Base-by-base conservation (phyloP, 1,140 invertebrate genomes). In the Colletes latitarsis region DNA sequence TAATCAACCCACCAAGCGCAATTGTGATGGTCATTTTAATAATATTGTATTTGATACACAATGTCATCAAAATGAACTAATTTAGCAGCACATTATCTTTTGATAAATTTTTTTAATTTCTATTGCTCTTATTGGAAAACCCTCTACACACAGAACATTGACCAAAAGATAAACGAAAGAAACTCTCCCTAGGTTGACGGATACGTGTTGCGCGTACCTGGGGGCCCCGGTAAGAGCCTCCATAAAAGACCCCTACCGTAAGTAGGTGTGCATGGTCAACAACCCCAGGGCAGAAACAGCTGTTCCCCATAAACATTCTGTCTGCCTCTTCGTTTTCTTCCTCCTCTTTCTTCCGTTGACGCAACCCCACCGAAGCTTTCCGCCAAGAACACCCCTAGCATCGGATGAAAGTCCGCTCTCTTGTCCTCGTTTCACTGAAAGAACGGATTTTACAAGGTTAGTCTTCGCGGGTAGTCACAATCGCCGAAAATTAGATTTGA, bases 251-350 rank as follows among this genome's bases (percentile, higher is more conserved):
- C 67, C 9, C 52, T 78, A 70, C 55, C 9, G 73, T 57, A 60
- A 52, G 30, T 78, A 81, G 57, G 60, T 82, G 60, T 60, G 67
- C 10, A 70, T 67, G 67, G 76, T 78, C 74, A 81, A 82, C 64
- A 84, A 62, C 30, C 53, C 46, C 41, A 10, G 43, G 21, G 12
- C 39, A 72, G 9, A 58, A 83, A 83, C 81, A 87, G 77, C 84
- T 81, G 74, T 83, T 87, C 66, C 49, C 46, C n/a, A 81, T 72
- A 83, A 85, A 81, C 72, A 68, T 63, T 46, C 10, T 75, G 57
- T 64, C 14, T 46, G 55, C 15, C 52, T 41, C 4, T 41, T 39
- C 53, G 17, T 15, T n/a, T 17, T 55, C 58, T 43, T 57, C 52
- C 15, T 67, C 49, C 39, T 46, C 9, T 30, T 53, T 55, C 64